Evolutionary conservation across 2,797 vertebrate genomes (phyloP), one percentile per base, ranked within the genome.

Genomic region (Stomatorhinus walkeri): DNA sequence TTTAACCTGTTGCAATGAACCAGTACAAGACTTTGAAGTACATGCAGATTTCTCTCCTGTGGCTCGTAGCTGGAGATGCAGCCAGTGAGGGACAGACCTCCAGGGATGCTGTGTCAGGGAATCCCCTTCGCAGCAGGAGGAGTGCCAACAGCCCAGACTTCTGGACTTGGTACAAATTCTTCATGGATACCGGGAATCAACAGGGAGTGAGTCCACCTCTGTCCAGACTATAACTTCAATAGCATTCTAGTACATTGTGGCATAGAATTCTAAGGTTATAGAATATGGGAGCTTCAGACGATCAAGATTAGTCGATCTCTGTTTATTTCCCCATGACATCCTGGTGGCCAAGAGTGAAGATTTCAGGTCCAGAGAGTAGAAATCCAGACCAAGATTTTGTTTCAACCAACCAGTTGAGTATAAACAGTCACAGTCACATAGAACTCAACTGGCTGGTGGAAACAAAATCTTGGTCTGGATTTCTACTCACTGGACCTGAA

Each of bases 151-250:
- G 92, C 76, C 95, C 96, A 1, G 95, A 97, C 92, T 97, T 96
- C 93, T 96, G 96, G 96, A 93, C 92, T 89, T 96, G 95, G 95
- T 96, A 97, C 93, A 96, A 95, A 90, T 93, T 95, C 92, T 97
- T 94, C 89, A 93, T 94, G 91, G 93, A 96, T 88, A 93, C 89
- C 88, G 93, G 96, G 91, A 96, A 96, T 92, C 95, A 96, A 92
- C 96, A 96, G 88, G 95, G 95, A 92, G 96, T 97, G 91, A 96
- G 96, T 95, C 88, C 7, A 22, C 32, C 24, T 72, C 64, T 14
- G 49, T 19, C 48, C 46, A 83, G 43, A 14, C 9, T 22, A 24
- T 24, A 32, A 85, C 84, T 24, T 28, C 48, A 48, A 24, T 9
- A 46, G 59, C 7, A 32, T 48, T 90, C 40, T 40, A 28, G 85